Percentiles rank a stretch among this genome's conserved stretches.
Evolutionary conservation across 2,888 invertebrate genomes (phyloP).

Genomic region (Maniola hyperantus): DNA sequence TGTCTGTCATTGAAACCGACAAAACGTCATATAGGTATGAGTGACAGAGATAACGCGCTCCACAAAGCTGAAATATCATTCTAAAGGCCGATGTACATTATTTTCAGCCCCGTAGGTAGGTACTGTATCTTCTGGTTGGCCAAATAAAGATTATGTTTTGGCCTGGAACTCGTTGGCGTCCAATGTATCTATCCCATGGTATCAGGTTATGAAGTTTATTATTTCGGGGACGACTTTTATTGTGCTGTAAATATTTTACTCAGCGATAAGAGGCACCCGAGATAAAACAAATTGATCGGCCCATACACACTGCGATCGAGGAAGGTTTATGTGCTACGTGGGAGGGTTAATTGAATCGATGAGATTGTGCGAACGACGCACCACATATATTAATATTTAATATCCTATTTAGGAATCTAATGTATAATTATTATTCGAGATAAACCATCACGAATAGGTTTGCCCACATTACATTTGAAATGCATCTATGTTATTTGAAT

Average conservation of each 20-base stretch:
- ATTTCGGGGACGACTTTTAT: constrained; percentile 74
- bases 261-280: constrained; percentile 66
- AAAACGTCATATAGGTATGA: too few relatives aligned
- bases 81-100: too few relatives aligned
- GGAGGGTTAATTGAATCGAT: constrained; percentile 72
- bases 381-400: constrained; percentile 70
- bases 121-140: too few relatives aligned
- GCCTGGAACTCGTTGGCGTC: neutral
- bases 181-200: constrained; percentile 48
- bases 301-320: constrained; percentile 37
- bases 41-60: too few relatives aligned
- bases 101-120: too few relatives aligned
- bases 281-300: constrained; percentile 79
- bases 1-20: too few relatives aligned
- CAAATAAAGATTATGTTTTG: too few relatives aligned
- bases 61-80: too few relatives aligned
- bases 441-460: constrained; percentile 30
- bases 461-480: constrained; percentile 28
- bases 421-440: constrained; percentile 43
- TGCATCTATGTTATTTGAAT: constrained; percentile 27
- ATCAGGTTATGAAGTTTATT: constrained; percentile 73
- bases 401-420: constrained; percentile 57
- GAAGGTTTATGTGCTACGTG: constrained; percentile 68
- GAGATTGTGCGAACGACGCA: constrained; percentile 68
- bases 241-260: constrained; percentile 80